Evolutionary conservation across 2,113 vertebrate genomes (phyloP), one percentile per base, ranked within the genome.

Genomic region (Hucho hucho): DNA sequence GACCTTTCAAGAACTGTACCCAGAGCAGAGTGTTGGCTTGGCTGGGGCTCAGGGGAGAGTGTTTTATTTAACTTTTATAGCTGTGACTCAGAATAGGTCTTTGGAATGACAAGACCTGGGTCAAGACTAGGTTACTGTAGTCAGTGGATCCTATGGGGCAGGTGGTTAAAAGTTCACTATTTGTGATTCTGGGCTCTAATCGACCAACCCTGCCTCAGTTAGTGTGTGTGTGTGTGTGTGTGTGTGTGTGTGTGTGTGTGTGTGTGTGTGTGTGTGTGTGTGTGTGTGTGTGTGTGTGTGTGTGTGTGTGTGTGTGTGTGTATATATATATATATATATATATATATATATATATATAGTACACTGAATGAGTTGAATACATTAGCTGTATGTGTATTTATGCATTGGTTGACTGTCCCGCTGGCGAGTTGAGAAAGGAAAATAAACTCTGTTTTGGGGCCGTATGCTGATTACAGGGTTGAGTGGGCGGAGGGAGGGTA

Each of bases 391-490:
- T 13, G 65, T 28, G 61, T 28, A 74, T 78, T 77, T 89, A 89
- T 89, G 87, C 85, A 81, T 74, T 47, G 75, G 71, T 79, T 53
- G 77, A 59, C 81, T 85, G 76, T 89, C 75, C 81, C 87, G 32
- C 87, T 91, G 89, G 89, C 86, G 82, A 82, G 25, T 85, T 81
- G 79, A 84, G 86, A 87, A 89, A 87, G 81, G 85, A 90, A 61
- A 89, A 88, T 85, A 85, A 84, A 78, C 82, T 81, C 84, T 85
- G 86, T 88, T 88, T 87, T 82, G 72, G 78, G 87, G 80, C 81
- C 76, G n/a, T 80, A 84, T 67, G 83, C 81, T 92, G 91, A 91
- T 92, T 89, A 90, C 81, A 91, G 88, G 89, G 85, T 88, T 88
- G 82, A 84, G 82, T 82, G 69, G 82, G 87, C 71, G 78, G 77